Evolutionary conservation across 2,113 vertebrate genomes (phyloP), one percentile per base, ranked within the genome.

Genomic region (Hyperoodon ampullatus): DNA sequence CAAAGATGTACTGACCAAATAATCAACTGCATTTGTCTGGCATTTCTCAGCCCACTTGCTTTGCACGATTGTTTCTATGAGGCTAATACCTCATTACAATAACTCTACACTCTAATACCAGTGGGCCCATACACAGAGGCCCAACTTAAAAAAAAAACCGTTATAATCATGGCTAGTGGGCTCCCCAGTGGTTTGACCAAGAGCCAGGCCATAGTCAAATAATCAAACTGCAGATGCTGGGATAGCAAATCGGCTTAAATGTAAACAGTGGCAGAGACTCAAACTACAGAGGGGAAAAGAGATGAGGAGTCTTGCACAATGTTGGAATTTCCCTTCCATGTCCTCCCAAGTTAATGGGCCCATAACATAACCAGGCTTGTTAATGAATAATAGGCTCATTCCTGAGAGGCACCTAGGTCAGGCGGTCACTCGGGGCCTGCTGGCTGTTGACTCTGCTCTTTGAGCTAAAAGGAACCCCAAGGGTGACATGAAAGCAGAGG

Each of bases 131-230:
- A 98, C 98, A 98, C 97, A 98, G 98, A 97, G 97, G 96, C 98
- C 98, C 98, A 97, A 96, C 97, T 53, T 6, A 6, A 6, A 97
- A 97, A 98, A 98, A 98, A 98, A 98, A 98, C 96, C 97, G 98
- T 98, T 98, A 98, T 96, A 98, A 98, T 98, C 98, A 95, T 96
- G 97, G 96, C 98, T 96, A 97, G 98, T 90, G 97, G 97, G 97
- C 98, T 98, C 98, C 98, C 97, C 98, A 97, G 98, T 98, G 98
- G 98, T 98, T 98, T 99, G 98, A 98, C 96, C 10, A 14, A 93
- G 97, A 98, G 98, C 98, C 98, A 99, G 95, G 98, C 98, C 98
- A 99, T 98, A 98, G 98, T 98, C 98, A 98, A 99, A 99, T 98
- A 98, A 99, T 98, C 98, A 98, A 98, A 98, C 98, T 98, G 98